Evolutionary conservation across 1,140 invertebrate species (phyloP).

Genomic region (Lineus longissimus): DNA sequence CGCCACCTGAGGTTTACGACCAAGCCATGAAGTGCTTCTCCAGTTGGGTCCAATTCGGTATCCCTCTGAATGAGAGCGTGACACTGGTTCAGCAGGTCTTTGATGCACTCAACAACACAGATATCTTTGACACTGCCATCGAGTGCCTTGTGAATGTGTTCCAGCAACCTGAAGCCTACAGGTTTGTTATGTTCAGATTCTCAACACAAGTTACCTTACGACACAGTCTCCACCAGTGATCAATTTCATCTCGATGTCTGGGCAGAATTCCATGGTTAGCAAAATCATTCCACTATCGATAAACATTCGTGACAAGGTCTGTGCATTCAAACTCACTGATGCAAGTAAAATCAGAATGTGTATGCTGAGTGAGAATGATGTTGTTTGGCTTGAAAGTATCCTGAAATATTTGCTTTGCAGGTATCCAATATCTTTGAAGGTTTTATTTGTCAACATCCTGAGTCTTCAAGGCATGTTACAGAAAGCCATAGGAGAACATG

Average conservation of each 20-base stretch:
- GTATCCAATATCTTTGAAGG: slow-evolving; percentile 49
- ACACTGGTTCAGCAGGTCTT: slow-evolving; percentile 51
- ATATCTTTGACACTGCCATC: slow-evolving; percentile 61
- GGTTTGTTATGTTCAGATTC: slow-evolving; percentile 30
- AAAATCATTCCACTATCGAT: too few species aligned
- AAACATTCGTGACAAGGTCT: too few species aligned
- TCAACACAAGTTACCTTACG: too few species aligned
- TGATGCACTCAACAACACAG: slow-evolving; percentile 41
- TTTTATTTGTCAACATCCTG: slow-evolving; percentile 17
- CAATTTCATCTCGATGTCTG: too few species aligned
- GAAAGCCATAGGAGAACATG: slow-evolving; percentile 15
- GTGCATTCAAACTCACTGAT: too few species aligned
- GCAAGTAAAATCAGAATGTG: too few species aligned
- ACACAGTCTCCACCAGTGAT: background rate
- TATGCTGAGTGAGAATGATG: too few species aligned
- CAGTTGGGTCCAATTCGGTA: slow-evolving; percentile 63
- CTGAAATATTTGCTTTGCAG: slow-evolving; percentile 19
- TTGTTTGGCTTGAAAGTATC: background rate
- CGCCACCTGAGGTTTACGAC: slow-evolving; percentile 41
- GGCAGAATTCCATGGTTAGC: too few species aligned
- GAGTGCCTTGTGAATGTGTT: slow-evolving; percentile 62
- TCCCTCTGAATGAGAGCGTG: slow-evolving; percentile 43
- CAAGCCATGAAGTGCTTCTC: slow-evolving; percentile 61
- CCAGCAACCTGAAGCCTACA: slow-evolving; percentile 59
- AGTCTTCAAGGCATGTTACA: slow-evolving; percentile 18